A percentile compares a stretch with the other conserved stretches of the same genome.
Evolutionary conservation across 2,797 vertebrate species (phyloP).

Genomic region (Chloroceryle inda): DNA sequence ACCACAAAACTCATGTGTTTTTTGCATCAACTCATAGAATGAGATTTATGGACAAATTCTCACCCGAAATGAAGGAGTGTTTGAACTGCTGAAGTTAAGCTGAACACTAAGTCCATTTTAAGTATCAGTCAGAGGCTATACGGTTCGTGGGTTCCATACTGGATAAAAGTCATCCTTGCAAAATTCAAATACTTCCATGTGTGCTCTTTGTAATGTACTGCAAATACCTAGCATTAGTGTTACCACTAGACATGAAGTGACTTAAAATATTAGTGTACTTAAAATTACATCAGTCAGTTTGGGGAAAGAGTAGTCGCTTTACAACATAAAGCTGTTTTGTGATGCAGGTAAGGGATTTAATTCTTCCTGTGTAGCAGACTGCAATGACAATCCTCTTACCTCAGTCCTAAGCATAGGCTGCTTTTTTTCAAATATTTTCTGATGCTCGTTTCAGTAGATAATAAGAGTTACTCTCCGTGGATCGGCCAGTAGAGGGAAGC

Average conservation of each 20-base stretch:
- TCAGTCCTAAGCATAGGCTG: not conserved
- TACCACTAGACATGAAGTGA: not conserved
- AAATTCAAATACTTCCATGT: not conserved
- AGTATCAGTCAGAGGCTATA: not conserved
- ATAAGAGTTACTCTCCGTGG: not conserved
- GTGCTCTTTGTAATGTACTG: not conserved
- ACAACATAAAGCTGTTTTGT: not conserved
- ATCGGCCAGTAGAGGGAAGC: slow-evolving; percentile 49
- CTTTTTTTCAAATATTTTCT: not conserved
- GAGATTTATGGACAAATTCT: not conserved
- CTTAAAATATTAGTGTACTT: not conserved
- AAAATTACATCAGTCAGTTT: too few species aligned
- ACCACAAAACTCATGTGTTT: not conserved
- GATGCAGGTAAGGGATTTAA: not conserved
- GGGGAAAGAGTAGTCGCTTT: not conserved
- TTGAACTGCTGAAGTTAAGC: not conserved
- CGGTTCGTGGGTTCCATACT: not conserved
- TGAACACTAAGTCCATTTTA: not conserved
- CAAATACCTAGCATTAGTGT: not conserved
- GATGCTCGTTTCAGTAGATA: fast-evolving
- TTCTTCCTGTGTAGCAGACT: not conserved
- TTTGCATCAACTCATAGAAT: not conserved
- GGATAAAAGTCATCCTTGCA: not conserved
- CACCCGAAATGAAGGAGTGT: not conserved
- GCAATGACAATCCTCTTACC: not conserved